Evolutionary conservation across 2,113 vertebrate species (phyloP).

Genomic region (Protobothrops mucrosquamatus): DNA sequence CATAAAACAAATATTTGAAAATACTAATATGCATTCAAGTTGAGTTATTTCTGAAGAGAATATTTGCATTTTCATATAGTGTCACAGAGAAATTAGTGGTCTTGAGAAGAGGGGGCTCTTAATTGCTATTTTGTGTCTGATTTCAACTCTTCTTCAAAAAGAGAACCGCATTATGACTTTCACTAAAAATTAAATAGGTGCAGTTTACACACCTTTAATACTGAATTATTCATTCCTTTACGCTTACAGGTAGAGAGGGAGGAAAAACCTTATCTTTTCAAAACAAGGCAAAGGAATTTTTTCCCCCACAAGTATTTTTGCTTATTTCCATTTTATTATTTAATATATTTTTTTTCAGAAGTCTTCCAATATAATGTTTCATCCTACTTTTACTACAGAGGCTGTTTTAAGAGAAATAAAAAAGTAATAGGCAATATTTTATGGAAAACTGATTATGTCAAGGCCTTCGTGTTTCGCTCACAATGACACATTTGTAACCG

Average conservation of each 20-base stretch:
- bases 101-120: neutral
- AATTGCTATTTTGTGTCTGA: neutral
- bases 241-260: neutral
- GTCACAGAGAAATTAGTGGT: neutral
- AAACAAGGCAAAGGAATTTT: neutral
- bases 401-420: slow-evolving; percentile 13
- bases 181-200: neutral
- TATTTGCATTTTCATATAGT: neutral
- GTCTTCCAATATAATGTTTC: neutral
- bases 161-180: neutral
- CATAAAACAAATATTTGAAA: neutral
- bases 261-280: neutral
- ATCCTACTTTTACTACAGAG: neutral
- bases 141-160: neutral
- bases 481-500: accelerated
- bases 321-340: neutral
- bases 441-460: neutral
- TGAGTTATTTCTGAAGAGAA: neutral
- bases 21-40: neutral
- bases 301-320: neutral
- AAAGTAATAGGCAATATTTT: neutral
- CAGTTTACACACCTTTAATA: neutral
- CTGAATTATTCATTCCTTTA: neutral
- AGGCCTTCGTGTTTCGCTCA: neutral
- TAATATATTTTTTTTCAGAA: slow-evolving; percentile 1